Percentiles rank a stretch among this genome's conserved stretches.
phyloP scores from a whole-genome alignment of 1,140 invertebrate species.

The Leptonema lineaticorne region DNA sequence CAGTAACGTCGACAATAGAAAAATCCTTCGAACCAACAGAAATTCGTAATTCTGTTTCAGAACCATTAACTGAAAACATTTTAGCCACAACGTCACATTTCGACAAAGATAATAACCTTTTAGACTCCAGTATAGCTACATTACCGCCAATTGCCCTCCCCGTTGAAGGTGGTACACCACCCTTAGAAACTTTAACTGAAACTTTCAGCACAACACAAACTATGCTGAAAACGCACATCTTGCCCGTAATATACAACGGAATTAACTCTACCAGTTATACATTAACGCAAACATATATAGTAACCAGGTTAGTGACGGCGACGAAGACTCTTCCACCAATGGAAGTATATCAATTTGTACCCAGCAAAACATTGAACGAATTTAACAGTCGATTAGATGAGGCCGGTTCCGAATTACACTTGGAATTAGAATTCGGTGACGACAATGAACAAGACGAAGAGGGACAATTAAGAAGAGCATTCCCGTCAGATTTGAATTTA shows the following conservation, averaged over 20 bases:
- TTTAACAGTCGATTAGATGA: slow-evolving; percentile 84
- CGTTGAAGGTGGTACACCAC: slow-evolving; percentile 73
- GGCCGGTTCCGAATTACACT: slow-evolving; percentile 82
- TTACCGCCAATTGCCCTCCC: slow-evolving; percentile 76
- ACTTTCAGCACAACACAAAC: slow-evolving; percentile 87
- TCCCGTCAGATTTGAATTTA: slow-evolving; percentile 64
- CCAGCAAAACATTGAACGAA: slow-evolving; percentile 84
- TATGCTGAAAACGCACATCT: slow-evolving; percentile 81
- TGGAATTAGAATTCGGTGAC: slow-evolving; percentile 82
- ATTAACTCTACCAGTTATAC: slow-evolving; percentile 74
- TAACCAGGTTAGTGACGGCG: slow-evolving; percentile 81
- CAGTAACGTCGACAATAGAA: slow-evolving; percentile 78
- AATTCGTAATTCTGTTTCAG: slow-evolving; percentile 60
- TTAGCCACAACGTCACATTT: slow-evolving; percentile 74
- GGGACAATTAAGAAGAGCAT: slow-evolving; percentile 61
- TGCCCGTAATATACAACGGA: slow-evolving; percentile 73
- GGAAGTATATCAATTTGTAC: slow-evolving; percentile 83
- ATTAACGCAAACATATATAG: slow-evolving; percentile 83
- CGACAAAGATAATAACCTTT: slow-evolving; percentile 67
- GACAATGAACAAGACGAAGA: slow-evolving; percentile 73
- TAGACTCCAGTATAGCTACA: slow-evolving; percentile 78
- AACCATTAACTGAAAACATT: slow-evolving; percentile 84
- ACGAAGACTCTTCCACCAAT: slow-evolving; percentile 85
- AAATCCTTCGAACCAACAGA: slow-evolving; percentile 69
- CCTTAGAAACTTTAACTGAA: slow-evolving; percentile 84